Evolutionary conservation across 2,888 invertebrate genomes (phyloP).

Genomic region (Tanytarsus gracilentus): DNA sequence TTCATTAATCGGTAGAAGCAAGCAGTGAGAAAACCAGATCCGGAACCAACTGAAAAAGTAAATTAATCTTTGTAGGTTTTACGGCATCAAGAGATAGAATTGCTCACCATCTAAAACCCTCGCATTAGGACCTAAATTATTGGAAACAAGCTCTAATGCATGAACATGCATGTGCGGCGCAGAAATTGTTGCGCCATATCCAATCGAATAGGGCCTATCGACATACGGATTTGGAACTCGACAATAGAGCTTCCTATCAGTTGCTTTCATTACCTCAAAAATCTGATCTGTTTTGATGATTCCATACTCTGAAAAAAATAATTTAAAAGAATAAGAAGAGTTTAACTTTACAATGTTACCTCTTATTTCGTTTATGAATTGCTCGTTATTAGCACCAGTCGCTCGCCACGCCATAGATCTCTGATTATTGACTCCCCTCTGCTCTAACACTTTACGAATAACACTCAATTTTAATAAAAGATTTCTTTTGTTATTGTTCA

Average conservation of each 20-base stretch:
- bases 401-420: no score
- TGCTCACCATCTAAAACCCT: constrained; percentile 77
- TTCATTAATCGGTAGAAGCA: constrained; percentile 85
- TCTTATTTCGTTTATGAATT: no score
- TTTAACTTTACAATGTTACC: no score
- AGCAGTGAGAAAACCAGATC: constrained; percentile 85
- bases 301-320: constrained; percentile 60
- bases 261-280: constrained; percentile 67
- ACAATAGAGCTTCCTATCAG: constrained; percentile 77
- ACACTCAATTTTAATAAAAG: no score
- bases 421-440: no score
- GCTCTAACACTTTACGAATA: no score
- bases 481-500: no score
- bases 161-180: constrained; percentile 81
- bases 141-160: constrained; percentile 75
- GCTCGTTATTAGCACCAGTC: no score
- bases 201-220: constrained; percentile 89
- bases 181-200: constrained; percentile 89
- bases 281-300: constrained; percentile 69
- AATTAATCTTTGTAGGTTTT: no score
- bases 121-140: constrained; percentile 65
- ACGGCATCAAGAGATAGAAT: no score
- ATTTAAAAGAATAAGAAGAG: no score
- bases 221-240: constrained; percentile 65
- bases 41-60: constrained; percentile 93